Conservation (phyloP, 2,888 invertebrate genomes). For the Limnephilus marmoratus region DNA sequence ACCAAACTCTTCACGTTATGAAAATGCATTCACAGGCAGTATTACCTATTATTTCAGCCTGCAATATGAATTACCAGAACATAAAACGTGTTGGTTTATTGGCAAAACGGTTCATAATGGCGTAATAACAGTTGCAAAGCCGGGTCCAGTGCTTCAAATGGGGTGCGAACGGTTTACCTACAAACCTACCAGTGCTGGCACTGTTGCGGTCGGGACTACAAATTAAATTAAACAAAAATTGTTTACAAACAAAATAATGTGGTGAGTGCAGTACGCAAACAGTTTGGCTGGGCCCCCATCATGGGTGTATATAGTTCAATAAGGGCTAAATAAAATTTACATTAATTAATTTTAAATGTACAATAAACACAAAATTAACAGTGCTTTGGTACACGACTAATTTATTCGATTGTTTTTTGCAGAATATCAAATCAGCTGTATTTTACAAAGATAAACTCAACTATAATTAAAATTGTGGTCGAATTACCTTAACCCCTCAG, state of each 20-base stretch:
- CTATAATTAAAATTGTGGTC: background rate
- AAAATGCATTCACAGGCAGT: background rate
- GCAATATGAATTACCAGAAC: background rate
- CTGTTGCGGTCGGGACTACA: background rate
- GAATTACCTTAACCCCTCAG: background rate
- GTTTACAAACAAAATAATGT: background rate
- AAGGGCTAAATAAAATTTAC: background rate
- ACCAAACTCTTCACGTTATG: background rate
- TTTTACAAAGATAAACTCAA: background rate
- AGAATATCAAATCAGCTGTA: background rate
- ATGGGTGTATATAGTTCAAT: background rate
- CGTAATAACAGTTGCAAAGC: background rate
- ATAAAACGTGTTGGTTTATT: background rate
- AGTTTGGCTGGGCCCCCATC: background rate
- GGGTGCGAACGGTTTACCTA: background rate
- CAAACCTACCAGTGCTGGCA: background rate
- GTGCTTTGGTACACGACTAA: background rate
- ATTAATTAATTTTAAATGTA: background rate
- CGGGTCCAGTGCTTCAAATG: background rate
- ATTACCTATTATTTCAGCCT: background rate
- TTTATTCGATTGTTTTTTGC: background rate
- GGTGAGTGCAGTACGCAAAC: background rate
- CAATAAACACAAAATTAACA: background rate
- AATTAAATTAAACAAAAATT: background rate
- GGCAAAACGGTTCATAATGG: background rate